phyloP scores from a whole-genome alignment of 2,888 invertebrate genomes.

The Oligia latruncula region DNA sequence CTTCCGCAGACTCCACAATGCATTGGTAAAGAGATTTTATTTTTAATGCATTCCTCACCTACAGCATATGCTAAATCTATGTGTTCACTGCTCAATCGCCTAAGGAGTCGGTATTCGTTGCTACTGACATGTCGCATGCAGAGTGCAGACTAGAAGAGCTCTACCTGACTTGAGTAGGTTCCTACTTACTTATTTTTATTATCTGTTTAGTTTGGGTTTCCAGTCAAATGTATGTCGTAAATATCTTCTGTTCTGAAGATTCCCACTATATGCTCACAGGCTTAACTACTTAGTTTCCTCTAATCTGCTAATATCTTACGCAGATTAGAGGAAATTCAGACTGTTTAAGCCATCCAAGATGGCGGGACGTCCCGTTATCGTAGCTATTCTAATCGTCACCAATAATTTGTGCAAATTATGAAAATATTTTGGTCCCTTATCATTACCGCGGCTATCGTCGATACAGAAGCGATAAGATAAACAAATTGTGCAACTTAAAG shows the following conservation, averaged over 20 bases:
- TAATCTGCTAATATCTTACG: background rate
- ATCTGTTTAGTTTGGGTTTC: background rate
- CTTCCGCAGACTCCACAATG: background rate
- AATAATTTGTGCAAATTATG: background rate
- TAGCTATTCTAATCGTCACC: slow-evolving; percentile 4
- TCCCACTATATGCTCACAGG: background rate
- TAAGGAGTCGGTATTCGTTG: background rate
- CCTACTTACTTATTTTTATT: background rate
- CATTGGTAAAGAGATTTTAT: background rate
- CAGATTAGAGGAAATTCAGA: background rate
- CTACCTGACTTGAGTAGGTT: background rate
- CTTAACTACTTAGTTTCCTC: too few species aligned
- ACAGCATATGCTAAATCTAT: too few species aligned
- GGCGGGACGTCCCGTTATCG: slow-evolving; percentile 19
- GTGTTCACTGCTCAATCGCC: background rate
- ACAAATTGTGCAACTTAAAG: background rate
- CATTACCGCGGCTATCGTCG: background rate
- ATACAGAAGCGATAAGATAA: slow-evolving; percentile 13
- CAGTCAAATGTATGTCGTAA: background rate
- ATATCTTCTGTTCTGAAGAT: background rate
- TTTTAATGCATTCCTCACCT: background rate
- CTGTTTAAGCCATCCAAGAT: slow-evolving; percentile 1
- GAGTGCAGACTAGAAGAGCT: background rate
- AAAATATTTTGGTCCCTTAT: slow-evolving; percentile 11
- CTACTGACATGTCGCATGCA: background rate